Conservation (phyloP, 2,797 vertebrate genomes). For the Toxotes lorentzi region DNA sequence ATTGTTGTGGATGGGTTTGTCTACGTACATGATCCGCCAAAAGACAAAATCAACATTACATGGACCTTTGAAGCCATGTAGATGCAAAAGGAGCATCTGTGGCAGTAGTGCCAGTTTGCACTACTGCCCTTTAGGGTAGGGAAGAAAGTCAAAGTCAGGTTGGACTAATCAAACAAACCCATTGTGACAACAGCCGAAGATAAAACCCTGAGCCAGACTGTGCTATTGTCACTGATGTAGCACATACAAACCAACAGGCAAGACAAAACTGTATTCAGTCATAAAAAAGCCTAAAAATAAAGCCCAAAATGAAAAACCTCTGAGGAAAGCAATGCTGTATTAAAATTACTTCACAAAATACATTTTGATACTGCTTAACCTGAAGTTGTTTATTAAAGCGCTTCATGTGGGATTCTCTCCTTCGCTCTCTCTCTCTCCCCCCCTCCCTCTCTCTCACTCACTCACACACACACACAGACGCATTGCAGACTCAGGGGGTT, state of each 20-base stretch:
- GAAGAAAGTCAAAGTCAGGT: constrained; percentile 10
- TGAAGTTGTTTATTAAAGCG: constrained; percentile 58
- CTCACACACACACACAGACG: constrained; percentile 34
- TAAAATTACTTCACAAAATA: constrained; percentile 29
- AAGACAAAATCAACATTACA: neutral
- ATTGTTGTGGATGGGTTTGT: neutral
- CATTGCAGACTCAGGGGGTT: constrained; percentile 47
- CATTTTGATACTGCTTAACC: constrained; percentile 43
- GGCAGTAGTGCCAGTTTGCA: neutral
- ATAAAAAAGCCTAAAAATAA: neutral
- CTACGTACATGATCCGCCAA: neutral
- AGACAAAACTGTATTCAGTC: neutral
- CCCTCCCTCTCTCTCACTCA: neutral
- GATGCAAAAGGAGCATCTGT: neutral
- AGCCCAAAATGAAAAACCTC: constrained; percentile 2
- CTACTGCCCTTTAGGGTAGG: constrained; percentile 13
- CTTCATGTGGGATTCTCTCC: constrained; percentile 29
- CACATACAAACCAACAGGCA: neutral
- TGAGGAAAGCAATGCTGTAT: neutral
- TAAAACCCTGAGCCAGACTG: neutral
- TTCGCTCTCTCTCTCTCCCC: neutral
- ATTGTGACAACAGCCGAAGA: neutral
- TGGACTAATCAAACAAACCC: constrained; percentile 23
- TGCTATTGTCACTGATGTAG: neutral
- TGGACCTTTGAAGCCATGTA: neutral